phyloP scores from a whole-genome alignment of 2,113 vertebrate species.

The Butastur rufipennis region DNA sequence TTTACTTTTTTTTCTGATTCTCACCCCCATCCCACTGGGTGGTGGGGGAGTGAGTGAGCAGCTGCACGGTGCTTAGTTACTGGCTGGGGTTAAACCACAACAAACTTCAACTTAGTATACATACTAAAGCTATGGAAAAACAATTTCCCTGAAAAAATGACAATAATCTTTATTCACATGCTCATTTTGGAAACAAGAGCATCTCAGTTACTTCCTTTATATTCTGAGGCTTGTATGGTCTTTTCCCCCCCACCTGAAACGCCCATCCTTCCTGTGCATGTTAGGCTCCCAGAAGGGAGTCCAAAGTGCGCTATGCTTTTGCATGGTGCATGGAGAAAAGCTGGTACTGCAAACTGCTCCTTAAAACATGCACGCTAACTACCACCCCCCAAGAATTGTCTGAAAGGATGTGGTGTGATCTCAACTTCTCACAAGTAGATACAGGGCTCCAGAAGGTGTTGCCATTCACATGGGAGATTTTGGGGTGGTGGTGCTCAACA shows the following conservation, averaged over 20 bases:
- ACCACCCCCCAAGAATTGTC: background rate
- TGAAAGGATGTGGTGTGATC: background rate
- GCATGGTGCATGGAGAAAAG: background rate
- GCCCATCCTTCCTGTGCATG: background rate
- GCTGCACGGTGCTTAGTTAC: too few species aligned
- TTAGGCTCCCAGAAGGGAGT: background rate
- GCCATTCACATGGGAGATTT: background rate
- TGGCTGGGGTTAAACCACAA: too few species aligned
- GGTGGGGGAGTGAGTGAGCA: too few species aligned
- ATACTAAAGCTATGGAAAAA: background rate
- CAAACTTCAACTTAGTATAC: too few species aligned
- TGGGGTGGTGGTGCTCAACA: background rate
- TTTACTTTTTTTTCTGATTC: too few species aligned
- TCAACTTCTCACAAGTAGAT: background rate
- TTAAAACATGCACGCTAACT: background rate
- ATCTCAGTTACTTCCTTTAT: background rate
- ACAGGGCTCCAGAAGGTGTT: background rate
- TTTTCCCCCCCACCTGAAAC: background rate
- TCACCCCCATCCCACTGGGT: too few species aligned
- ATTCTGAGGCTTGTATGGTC: accelerated
- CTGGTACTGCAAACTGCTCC: background rate
- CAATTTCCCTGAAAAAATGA: background rate
- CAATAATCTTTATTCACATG: background rate
- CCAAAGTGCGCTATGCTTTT: background rate
- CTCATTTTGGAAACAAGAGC: background rate